Base-by-base conservation (phyloP, 2,797 vertebrate species). In the Apogon talboti region DNA sequence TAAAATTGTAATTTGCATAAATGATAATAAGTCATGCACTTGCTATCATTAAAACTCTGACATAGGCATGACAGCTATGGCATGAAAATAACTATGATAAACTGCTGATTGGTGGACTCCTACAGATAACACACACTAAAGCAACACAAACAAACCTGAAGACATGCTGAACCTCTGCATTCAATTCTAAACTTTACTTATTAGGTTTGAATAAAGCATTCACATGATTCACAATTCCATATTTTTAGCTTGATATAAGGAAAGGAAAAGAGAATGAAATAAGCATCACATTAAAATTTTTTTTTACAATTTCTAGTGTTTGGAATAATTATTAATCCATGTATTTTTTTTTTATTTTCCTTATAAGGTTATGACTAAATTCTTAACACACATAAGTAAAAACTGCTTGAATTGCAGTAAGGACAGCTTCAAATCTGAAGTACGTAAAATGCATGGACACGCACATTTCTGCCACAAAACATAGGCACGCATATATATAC, bases 1-100 rank as follows among this genome's bases (percentile, higher is more conserved):
- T 57, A 19, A 65, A 44, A 53, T 24, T 8, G 51, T 56, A 48
- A 24, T 51, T 69, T 19, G 24, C 61, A 63, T 56, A 45, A 61
- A 67, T 61, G 67, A 66, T 60, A 21, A 21, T 21, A 57, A 41
- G 41, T 43, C 3, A 7, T 4, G 38, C 21, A 53, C 50, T 7
- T 0, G 21, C 5, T 21, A 42, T 56, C 2, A 35, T 43, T 19
- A n/a, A 18, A 33, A 33, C 10, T 51, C 44, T 51, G 30, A 35
- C 38, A 37, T 18, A 44, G 15, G 40, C 4, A n/a, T 21, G n/a
- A 35, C 9, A 18, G 19, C 19, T 10, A 57, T 0, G 13, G 33
- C 9, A 35, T 1, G 33, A 35, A 35, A 35, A 35, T 35, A 35
- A 3, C 33, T 35, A 2, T 35, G 33, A 16, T 38, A 46, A 59